Base-by-base conservation (phyloP, 2,888 invertebrate species). In the Chloroclystis v-ata region DNA sequence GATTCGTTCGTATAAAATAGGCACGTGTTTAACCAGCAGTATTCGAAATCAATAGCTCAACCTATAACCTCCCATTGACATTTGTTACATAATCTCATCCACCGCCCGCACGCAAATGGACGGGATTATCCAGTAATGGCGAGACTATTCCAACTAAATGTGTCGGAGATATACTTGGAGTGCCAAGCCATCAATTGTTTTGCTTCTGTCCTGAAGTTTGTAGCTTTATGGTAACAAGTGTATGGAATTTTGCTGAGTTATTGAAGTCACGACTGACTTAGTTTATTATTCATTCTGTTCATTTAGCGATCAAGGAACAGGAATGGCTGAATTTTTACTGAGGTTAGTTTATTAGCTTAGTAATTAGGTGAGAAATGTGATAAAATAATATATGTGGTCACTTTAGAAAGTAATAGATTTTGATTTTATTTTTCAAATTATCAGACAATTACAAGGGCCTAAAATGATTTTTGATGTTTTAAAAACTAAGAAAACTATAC, bases 91-190 rank as follows among this genome's bases (percentile, higher is more conserved):
- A 56, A 52, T 47, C 43, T 49, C 53, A 52, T 55, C 52, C 50
- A 43, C 28, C 41, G 45, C 68, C 49, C 71, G 61, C 65, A 69
- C 65, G 72, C 71, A 77, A 78, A 78, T 75, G 73, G 65, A 56
- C 57, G 62, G 72, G 74, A 78, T 80, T 77, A 77, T 68, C 60
- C 68, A 57, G 69, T 78, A 81, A 81, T 78, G 75, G 75, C 60
- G 75, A 59, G 70, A 75, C 75, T 71, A 77, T 80, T 78, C 63
- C 63, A 52, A 63, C 63, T 72, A 71, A 72, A 58, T 60, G 60
- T 49, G 54, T 47, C 35, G 55, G 54, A 57, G 52, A 54, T 59
- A 57, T 55, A 58, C 57, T 52, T 59, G 50, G 48, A 60, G 56
- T 60, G 56, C 61, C 60, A 37, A 26, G 50, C 57, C 61, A 65